A percentile compares a stretch with the other conserved stretches of the same genome.
These are phyloP conservation scores for Lepus townsendii DNA, from an alignment of 2,797 vertebrate genomes.

Conservation along the genomic window DNA sequence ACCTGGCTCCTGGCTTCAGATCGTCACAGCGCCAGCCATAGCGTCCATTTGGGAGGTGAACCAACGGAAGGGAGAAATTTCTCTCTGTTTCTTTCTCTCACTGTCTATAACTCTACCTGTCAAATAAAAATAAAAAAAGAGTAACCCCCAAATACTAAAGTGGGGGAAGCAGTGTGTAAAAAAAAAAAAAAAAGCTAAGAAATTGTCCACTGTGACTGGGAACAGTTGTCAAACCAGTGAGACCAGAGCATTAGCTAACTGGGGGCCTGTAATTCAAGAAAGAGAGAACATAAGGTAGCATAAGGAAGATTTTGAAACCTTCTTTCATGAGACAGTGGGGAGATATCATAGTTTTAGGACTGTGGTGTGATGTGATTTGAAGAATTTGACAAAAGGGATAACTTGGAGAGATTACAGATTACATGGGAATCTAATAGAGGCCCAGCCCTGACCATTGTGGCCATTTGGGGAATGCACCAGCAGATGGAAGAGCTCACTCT, in stretches of 20 bases:
- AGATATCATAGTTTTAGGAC: background rate
- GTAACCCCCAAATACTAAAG: no score
- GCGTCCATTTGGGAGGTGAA: no score
- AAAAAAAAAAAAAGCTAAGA: background rate
- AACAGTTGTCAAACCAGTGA: background rate
- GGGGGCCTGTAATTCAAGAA: background rate
- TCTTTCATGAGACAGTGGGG: background rate
- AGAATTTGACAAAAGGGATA: background rate
- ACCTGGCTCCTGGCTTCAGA: no score
- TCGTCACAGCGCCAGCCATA: no score
- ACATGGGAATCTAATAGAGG: background rate
- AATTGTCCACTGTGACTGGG: background rate
- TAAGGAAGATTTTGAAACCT: background rate
- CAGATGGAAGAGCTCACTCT: no score
- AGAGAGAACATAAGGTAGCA: background rate
- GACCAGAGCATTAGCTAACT: background rate
- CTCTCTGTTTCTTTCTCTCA: no score
- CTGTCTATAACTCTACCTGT: no score
- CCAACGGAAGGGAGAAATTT: no score
- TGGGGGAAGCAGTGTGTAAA: no score
- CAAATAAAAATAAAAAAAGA: no score
- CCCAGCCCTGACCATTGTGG: no score
- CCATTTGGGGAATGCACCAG: no score
- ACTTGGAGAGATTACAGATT: background rate
- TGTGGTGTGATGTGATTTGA: background rate